Evolutionary conservation across 2,113 vertebrate species (phyloP).

Genomic region (Oryzias javanicus): DNA sequence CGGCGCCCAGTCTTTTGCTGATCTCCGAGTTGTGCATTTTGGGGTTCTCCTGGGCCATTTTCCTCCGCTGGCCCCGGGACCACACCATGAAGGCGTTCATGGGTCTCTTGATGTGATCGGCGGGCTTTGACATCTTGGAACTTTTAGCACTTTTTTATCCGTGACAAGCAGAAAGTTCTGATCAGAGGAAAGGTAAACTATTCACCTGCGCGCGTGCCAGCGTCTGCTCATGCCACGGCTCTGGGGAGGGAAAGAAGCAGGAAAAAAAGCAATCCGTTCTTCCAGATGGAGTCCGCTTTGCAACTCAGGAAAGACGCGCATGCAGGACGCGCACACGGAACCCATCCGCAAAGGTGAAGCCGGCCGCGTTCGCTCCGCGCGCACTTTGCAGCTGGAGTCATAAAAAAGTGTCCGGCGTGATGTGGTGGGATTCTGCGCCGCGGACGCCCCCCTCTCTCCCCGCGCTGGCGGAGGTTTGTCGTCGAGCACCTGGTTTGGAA

Average conservation of each 20-base stretch:
- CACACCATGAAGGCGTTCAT: constrained; percentile 99
- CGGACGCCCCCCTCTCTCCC: constrained; percentile 47
- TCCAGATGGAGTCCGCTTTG: constrained; percentile 56
- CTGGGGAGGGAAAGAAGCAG: constrained; percentile 7
- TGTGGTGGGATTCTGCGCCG: constrained; percentile 37
- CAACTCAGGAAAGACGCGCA: constrained; percentile 51
- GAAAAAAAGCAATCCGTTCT: constrained; percentile 57
- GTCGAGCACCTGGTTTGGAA: constrained; percentile 86
- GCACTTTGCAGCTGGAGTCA: constrained; percentile 61
- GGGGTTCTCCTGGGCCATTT: constrained; percentile 99
- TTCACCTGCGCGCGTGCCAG: constrained; percentile 77
- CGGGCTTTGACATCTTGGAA: constrained; percentile 92
- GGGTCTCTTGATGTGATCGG: constrained; percentile 98
- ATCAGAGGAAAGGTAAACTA: constrained; percentile 48
- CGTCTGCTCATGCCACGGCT: constrained; percentile 84
- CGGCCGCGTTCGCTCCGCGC: constrained; percentile 72
- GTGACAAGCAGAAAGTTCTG: constrained; percentile 65
- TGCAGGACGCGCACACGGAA: constrained; percentile 45
- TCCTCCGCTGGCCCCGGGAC: constrained; percentile 96
- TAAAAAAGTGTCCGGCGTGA: constrained; percentile 56
- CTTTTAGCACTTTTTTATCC: constrained; percentile 41
- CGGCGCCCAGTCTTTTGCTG: constrained; percentile 95
- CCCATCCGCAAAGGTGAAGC: constrained; percentile 76
- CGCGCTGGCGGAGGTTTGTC: constrained; percentile 74
- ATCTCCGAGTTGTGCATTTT: constrained; percentile 99